A percentile compares a stretch with the other conserved stretches of the same genome.
Evolutionary conservation across 2,113 vertebrate species (phyloP).

Genomic region (Tympanuchus pallidicinctus): DNA sequence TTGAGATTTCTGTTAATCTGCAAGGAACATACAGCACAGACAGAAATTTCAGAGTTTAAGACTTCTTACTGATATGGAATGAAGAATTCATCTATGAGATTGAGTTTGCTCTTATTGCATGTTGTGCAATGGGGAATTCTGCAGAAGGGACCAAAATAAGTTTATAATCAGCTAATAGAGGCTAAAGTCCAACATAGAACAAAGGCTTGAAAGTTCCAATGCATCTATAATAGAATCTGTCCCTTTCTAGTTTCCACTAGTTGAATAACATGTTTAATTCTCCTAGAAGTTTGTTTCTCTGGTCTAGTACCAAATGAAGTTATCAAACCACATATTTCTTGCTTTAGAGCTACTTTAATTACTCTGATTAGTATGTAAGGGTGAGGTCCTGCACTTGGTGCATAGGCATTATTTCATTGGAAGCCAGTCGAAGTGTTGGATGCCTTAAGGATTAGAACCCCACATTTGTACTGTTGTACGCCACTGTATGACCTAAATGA

Average conservation of each 20-base stretch:
- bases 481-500: slow-evolving; percentile 66
- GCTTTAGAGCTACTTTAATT: not conserved
- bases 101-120: not conserved
- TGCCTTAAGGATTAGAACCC: slow-evolving; percentile 46
- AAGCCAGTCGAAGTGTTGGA: slow-evolving; percentile 28
- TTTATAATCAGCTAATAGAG: not conserved
- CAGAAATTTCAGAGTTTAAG: not conserved
- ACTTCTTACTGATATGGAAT: not conserved
- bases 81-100: not conserved
- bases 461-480: slow-evolving; percentile 19
- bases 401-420: not conserved
- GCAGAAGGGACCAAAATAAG: not conserved
- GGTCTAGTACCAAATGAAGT: not conserved
- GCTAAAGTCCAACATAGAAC: not conserved
- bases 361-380: not conserved
- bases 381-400: not conserved
- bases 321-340: not conserved
- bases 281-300: not conserved
- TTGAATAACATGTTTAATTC: not conserved
- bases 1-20: not conserved
- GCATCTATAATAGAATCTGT: not conserved
- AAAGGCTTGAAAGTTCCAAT: not conserved
- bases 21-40: not conserved
- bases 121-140: not conserved
- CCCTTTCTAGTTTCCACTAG: not conserved